Evolutionary conservation across 2,113 vertebrate genomes (phyloP).

Genomic region (Ceratotherium simum): DNA sequence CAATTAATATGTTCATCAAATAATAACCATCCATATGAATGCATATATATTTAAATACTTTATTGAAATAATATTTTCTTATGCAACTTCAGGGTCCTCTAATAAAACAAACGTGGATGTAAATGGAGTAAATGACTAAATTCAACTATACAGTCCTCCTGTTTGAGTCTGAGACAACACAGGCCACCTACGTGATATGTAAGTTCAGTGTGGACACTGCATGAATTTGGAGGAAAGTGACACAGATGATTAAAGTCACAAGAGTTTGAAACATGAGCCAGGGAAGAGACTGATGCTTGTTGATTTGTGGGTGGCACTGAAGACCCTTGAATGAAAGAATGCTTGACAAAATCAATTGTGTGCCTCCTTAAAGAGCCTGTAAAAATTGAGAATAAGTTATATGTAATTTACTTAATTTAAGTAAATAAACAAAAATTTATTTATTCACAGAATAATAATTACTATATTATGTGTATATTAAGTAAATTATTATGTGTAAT

Average conservation of each 20-base stretch:
- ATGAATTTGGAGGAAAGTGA: neutral
- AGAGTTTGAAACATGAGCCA: neutral
- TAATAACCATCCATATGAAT: neutral
- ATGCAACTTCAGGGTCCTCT: neutral
- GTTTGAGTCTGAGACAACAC: neutral
- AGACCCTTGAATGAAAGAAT: neutral
- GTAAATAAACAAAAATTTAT: too few species aligned
- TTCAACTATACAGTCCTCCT: neutral
- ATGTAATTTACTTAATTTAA: too few species aligned
- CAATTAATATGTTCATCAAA: neutral
- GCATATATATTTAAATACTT: neutral
- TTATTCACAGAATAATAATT: neutral
- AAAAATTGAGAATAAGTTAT: neutral
- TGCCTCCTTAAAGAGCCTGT: neutral
- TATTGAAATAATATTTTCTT: neutral
- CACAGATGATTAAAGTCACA: neutral
- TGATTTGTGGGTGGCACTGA: neutral
- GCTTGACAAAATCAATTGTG: neutral
- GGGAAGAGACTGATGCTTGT: neutral
- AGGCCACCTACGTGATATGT: neutral
- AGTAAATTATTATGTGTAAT: too few species aligned
- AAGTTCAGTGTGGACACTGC: neutral
- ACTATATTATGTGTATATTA: too few species aligned
- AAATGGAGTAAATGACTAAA: neutral
- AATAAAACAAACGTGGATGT: neutral